phyloP scores from a whole-genome alignment of 1,140 invertebrate genomes.

The Apis cerana region DNA sequence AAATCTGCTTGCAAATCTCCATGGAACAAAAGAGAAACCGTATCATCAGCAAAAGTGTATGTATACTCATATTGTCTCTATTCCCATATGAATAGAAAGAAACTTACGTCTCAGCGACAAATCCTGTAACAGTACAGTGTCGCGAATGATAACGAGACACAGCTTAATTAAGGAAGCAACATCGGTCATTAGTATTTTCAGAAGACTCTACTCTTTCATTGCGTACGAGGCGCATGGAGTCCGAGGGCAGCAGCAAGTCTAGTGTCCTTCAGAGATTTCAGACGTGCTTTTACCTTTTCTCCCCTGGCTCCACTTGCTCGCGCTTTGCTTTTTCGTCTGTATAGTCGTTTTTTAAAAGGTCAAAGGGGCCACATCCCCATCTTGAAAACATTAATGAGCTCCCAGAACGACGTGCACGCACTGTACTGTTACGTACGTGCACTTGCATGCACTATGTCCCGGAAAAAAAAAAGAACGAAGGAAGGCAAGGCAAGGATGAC shows the following conservation, averaged over 20 bases:
- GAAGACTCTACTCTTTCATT: conserved; percentile 35
- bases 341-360: conserved; percentile 59
- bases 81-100: no score
- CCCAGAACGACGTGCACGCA: conserved; percentile 52
- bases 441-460: conserved; percentile 1
- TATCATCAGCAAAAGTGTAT: no score
- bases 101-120: neutral
- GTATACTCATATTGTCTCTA: no score
- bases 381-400: conserved; percentile 70
- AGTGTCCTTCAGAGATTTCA: conserved; percentile 56
- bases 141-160: conserved; percentile 31
- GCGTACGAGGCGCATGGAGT: conserved; percentile 31
- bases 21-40: no score
- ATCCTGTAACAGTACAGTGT: neutral
- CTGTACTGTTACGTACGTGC: conserved; percentile 30
- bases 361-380: conserved; percentile 58
- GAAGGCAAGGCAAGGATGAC: neutral
- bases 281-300: conserved; percentile 52
- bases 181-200: conserved; percentile 37
- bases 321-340: conserved; percentile 61
- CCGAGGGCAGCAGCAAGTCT: conserved; percentile 29
- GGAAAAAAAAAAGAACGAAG: conserved; percentile 25
- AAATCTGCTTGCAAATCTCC: no score
- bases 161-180: conserved; percentile 44
- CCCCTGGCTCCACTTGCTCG: conserved; percentile 42